These are phyloP conservation scores for Graphium colonna DNA, from an alignment of 2,888 invertebrate species.

Conservation along the genomic window DNA sequence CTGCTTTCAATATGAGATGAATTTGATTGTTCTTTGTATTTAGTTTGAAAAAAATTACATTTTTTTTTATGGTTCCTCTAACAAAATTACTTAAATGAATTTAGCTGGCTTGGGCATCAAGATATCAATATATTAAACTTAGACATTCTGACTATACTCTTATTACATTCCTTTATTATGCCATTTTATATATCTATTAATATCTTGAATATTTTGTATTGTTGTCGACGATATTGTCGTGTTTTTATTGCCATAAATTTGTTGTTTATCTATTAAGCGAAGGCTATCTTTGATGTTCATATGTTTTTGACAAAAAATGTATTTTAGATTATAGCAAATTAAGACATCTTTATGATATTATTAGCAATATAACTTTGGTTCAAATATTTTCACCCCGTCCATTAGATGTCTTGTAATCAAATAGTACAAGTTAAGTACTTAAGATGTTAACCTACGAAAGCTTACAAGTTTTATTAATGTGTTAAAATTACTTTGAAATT, in stretches of 20 bases:
- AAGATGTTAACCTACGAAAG: constrained; percentile 2
- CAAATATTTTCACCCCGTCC: constrained; percentile 29
- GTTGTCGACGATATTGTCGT: constrained; percentile 24
- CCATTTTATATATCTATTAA: neutral
- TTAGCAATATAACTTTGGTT: constrained; percentile 18
- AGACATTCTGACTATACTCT: constrained; percentile 2
- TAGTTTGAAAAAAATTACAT: no score
- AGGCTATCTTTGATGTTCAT: constrained; percentile 22
- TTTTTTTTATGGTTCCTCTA: no score
- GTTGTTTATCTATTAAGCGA: constrained; percentile 33
- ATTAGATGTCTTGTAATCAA: constrained; percentile 18
- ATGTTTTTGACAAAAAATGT: no score
- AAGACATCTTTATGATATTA: constrained; percentile 14
- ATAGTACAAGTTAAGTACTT: constrained; percentile 22
- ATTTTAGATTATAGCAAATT: constrained; percentile 2
- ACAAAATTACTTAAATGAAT: no score
- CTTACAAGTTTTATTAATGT: constrained; percentile 11
- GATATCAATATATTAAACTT: no score
- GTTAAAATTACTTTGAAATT: neutral
- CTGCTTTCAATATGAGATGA: no score
- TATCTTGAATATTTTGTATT: constrained; percentile 13
- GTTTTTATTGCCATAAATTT: constrained; percentile 38
- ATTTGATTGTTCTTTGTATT: no score
- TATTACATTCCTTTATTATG: constrained; percentile 14
- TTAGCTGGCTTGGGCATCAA: no score